A percentile compares a stretch with the other conserved stretches of the same genome.
Evolutionary conservation across 2,797 vertebrate genomes (phyloP).

Genomic region (Pampus argenteus): DNA sequence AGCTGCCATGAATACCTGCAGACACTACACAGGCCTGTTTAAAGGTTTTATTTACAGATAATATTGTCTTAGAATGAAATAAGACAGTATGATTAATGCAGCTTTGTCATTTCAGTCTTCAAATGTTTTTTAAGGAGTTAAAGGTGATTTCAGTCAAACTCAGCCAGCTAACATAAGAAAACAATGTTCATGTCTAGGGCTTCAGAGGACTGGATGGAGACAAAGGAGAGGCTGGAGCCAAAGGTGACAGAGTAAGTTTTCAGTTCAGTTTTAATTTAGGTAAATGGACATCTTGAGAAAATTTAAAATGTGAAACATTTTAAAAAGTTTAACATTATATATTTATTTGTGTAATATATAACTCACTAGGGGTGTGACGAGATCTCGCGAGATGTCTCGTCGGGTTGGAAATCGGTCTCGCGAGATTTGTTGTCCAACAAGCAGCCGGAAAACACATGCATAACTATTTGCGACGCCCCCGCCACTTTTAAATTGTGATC

Average conservation of each 20-base stretch:
- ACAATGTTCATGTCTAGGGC: slow-evolving; percentile 71
- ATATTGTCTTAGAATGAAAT: too few relatives aligned
- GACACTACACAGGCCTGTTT: too few relatives aligned
- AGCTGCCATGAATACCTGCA: too few relatives aligned
- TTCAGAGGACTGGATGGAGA: slow-evolving; percentile 75
- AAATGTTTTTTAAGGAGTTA: neutral
- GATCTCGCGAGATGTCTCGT: too few relatives aligned
- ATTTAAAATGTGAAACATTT: neutral
- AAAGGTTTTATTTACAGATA: too few relatives aligned
- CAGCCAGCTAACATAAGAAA: neutral
- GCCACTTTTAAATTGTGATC: too few relatives aligned
- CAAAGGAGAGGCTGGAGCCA: slow-evolving; percentile 81
- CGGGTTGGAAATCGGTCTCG: too few relatives aligned
- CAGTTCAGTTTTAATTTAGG: neutral
- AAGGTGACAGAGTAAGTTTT: slow-evolving; percentile 82
- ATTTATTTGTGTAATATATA: neutral
- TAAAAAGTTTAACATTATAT: neutral
- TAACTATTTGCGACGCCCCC: too few relatives aligned
- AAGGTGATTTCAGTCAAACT: neutral
- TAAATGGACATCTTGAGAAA: neutral
- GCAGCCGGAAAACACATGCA: too few relatives aligned
- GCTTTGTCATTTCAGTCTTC: neutral
- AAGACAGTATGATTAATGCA: neutral
- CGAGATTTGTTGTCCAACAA: too few relatives aligned
- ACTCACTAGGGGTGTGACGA: too few relatives aligned